phyloP scores from a whole-genome alignment of 2,888 invertebrate species.

The Chorisops tibialis region DNA sequence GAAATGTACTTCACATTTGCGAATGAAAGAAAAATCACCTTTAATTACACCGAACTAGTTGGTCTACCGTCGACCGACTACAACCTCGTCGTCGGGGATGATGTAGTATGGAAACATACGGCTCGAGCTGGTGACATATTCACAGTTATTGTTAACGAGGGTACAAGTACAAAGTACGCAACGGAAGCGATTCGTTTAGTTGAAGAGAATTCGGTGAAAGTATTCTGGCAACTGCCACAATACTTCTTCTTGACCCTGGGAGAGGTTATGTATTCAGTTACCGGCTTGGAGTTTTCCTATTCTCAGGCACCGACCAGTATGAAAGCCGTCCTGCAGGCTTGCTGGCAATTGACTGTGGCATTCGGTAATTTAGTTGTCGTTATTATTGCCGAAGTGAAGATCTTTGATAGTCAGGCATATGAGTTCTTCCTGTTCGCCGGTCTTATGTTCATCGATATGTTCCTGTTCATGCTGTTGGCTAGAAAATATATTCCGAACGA shows the following conservation, averaged over 20 bases:
- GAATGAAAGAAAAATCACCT: neutral
- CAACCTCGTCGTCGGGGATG: neutral
- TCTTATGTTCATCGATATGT: constrained; percentile 79
- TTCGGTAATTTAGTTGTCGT: constrained; percentile 92
- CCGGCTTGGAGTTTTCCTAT: constrained; percentile 69
- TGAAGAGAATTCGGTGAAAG: constrained; percentile 53
- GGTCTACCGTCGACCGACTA: neutral
- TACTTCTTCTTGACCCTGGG: constrained; percentile 65
- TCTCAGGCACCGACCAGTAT: constrained; percentile 70
- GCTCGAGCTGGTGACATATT: neutral
- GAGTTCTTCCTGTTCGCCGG: constrained; percentile 89
- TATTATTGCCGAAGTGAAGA: constrained; percentile 74
- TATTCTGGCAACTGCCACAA: constrained; percentile 65
- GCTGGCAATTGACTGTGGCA: constrained; percentile 91
- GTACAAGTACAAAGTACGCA: neutral
- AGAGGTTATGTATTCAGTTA: constrained; percentile 65
- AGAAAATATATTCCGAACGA: constrained; percentile 63
- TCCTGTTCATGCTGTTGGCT: constrained; percentile 78
- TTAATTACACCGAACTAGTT: neutral
- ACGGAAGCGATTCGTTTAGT: neutral
- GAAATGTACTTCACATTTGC: neutral
- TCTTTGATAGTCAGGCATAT: constrained; percentile 73
- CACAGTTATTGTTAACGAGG: neutral
- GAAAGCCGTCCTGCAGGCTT: constrained; percentile 91
- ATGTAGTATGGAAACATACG: neutral